Base-by-base conservation (phyloP, 2,888 invertebrate species). In the Temnothorax rugatulus region DNA sequence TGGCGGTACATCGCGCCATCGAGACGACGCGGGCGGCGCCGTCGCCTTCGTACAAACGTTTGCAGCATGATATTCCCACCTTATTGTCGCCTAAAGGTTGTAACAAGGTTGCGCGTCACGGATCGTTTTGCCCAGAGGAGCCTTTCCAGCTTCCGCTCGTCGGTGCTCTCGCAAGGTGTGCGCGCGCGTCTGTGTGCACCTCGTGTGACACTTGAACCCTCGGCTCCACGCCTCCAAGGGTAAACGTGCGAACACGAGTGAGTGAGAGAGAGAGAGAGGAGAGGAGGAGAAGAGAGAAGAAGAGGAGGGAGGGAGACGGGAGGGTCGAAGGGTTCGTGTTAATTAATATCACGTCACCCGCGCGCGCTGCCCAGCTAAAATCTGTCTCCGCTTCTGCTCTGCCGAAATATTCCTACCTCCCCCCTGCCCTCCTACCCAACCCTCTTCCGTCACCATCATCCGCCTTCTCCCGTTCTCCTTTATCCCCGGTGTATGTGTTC, bases 311-410 rank as follows among this genome's bases (percentile, higher is more conserved):
- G 88, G 76, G 68, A 59, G 76, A 64, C 18, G 85, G 86, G 89
- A 86, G 86, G 90, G 91, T 89, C 92, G 93, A 93, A 94, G 94
- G 94, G 94, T 94, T 93, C 94, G 94, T 93, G 94, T 94, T 94
- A 94, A 94, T 94, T 94, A 94, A 94, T 94, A 94, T 94, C 94
- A 94, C 94, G 94, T 94, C 94, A 94, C 93, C 73, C 79, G 92
- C 92, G 92, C 92, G 93, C 93, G 92, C 91, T 92, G 91, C 92
- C 91, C 91, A 86, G 91, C 92, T 93, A 89, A 93, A 93, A 93
- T 94, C 92, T 93, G 92, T 93, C 93, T 91, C 89, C 89, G 85
- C 88, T 86, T 88, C 86, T 83, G 85, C 83, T 88, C 79, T 79
- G 76, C 84, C 86, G 84, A 88, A 88, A 91, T 91, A 88, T 84